Percentiles rank a stretch among this genome's conserved stretches.
These are phyloP conservation scores for Hydropotes inermis DNA, from an alignment of 2,113 vertebrate species.

Conservation along the genomic window DNA sequence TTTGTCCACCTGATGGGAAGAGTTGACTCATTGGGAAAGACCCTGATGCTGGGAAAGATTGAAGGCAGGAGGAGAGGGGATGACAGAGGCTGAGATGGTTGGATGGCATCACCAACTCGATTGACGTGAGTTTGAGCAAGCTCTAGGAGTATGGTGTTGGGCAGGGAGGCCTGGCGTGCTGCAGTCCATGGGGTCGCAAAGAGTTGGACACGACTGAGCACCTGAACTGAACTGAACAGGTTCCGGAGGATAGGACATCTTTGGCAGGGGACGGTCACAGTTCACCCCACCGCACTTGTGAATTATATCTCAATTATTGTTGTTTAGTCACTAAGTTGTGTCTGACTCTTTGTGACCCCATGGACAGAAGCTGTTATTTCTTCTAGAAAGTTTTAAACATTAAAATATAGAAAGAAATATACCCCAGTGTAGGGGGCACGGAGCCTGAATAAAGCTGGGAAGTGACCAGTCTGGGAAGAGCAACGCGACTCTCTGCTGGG, in stretches of 20 bases:
- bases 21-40: background rate
- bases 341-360: background rate
- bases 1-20: background rate
- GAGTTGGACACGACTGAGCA: background rate
- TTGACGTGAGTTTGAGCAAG: background rate
- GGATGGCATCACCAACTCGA: background rate
- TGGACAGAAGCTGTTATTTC: background rate
- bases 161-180: background rate
- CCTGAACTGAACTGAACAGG: background rate
- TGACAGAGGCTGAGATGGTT: background rate
- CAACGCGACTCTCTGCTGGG: fast-evolving
- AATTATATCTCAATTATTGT: background rate
- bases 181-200: background rate
- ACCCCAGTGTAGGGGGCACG: background rate
- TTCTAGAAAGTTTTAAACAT: background rate
- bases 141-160: background rate
- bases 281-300: background rate
- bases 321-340: background rate
- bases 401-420: background rate
- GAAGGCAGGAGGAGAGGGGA: background rate
- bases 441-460: background rate
- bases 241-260: background rate
- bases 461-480: background rate
- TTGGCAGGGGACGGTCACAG: background rate
- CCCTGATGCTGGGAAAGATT: background rate